Conservation (phyloP, 2,797 vertebrate species). For the Phaenicophaeus curvirostris region DNA sequence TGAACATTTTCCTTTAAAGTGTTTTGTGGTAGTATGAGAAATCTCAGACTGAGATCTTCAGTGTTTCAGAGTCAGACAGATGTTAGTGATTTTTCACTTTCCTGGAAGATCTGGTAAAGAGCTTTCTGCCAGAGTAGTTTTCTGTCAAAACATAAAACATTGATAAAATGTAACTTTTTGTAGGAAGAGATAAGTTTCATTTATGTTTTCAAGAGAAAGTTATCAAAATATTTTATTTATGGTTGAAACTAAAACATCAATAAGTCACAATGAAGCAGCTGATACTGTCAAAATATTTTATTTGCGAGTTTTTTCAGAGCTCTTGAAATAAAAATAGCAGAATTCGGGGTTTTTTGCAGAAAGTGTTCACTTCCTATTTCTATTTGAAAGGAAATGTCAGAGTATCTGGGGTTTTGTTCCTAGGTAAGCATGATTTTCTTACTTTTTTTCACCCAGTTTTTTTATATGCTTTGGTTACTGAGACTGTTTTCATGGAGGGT, state of each 20-base stretch:
- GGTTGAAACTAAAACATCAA: neutral
- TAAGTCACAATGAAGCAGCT: neutral
- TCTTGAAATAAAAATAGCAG: constrained; percentile 11
- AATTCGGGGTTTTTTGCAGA: neutral
- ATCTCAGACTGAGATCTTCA: neutral
- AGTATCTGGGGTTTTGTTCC: neutral
- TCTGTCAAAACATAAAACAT: neutral
- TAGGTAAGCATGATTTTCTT: neutral
- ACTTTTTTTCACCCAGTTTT: neutral
- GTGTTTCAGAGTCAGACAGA: neutral
- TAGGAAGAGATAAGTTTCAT: neutral
- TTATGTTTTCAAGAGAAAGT: neutral
- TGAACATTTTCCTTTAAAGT: neutral
- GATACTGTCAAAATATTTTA: neutral
- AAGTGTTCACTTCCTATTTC: neutral
- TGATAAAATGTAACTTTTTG: neutral
- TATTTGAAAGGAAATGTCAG: neutral
- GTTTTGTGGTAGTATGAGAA: neutral
- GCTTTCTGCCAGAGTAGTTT: neutral
- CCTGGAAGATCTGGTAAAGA: neutral
- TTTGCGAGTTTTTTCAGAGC: neutral
- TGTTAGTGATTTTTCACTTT: constrained; percentile 12
- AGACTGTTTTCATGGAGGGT: neutral
- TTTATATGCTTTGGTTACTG: neutral
- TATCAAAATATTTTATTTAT: neutral